Conservation (phyloP, 2,888 invertebrate species). For the Eristalis arbustorum region DNA sequence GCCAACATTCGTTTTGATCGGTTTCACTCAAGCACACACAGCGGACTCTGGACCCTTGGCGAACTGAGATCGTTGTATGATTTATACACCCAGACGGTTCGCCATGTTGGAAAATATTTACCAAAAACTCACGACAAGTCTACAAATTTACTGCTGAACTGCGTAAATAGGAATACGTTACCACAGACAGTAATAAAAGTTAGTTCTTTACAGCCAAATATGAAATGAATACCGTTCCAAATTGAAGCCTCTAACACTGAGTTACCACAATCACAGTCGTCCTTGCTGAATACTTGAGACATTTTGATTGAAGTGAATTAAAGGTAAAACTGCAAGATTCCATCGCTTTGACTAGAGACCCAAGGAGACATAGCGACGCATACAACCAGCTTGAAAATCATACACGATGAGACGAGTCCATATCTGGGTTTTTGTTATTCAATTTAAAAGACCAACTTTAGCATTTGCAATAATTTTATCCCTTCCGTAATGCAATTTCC, state of each 20-base stretch:
- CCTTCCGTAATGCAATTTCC: not conserved
- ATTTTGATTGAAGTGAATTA: not conserved
- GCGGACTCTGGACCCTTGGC: not conserved
- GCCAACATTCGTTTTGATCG: not conserved
- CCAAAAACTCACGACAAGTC: not conserved
- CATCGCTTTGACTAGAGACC: too few relatives aligned
- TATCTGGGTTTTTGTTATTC: slow-evolving; percentile 24
- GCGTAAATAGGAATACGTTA: not conserved
- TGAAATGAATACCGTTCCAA: not conserved
- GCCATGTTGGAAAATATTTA: too few relatives aligned
- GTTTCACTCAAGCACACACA: not conserved
- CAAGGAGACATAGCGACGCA: not conserved
- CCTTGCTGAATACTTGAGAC: not conserved
- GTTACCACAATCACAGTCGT: not conserved
- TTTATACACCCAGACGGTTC: not conserved
- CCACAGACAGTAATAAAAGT: too few relatives aligned
- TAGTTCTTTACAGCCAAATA: too few relatives aligned
- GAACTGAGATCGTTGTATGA: not conserved
- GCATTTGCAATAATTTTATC: slow-evolving; percentile 13
- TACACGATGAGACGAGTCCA: slow-evolving; percentile 6
- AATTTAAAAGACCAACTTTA: slow-evolving; percentile 49
- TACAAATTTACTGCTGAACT: not conserved
- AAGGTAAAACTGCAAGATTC: not conserved
- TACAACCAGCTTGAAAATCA: not conserved
- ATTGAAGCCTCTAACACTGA: too few relatives aligned